Evolutionary conservation across 2,888 invertebrate genomes (phyloP).

Genomic region (Drymonia ruficornis): DNA sequence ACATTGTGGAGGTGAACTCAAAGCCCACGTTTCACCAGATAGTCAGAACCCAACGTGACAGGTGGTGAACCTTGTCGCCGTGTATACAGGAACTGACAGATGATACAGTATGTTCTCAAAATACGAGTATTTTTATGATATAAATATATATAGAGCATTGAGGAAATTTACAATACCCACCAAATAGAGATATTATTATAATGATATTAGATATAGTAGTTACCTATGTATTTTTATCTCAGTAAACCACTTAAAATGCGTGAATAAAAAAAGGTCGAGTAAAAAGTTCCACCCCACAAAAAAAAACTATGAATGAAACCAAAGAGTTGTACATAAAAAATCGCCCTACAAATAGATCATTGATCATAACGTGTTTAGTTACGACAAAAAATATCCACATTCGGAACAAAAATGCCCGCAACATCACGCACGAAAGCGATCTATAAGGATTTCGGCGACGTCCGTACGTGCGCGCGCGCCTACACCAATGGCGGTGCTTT

Average conservation of each 20-base stretch:
- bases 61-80: no score
- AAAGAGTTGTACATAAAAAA: conserved; percentile 4
- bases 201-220: no score
- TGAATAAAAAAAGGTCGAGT: neutral
- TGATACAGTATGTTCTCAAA: no score
- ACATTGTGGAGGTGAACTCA: no score
- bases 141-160: neutral
- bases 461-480: conserved; percentile 64
- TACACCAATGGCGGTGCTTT: conserved; percentile 56
- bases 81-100: no score
- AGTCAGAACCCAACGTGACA: no score
- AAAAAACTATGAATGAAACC: conserved; percentile 3
- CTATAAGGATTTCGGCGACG: conserved; percentile 72
- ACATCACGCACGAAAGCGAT: conserved; percentile 81
- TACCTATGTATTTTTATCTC: neutral
- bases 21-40: no score
- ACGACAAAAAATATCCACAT: conserved; percentile 35
- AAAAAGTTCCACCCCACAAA: neutral
- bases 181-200: no score
- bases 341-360: conserved; percentile 49
- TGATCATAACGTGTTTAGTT: conserved; percentile 49
- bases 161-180: neutral
- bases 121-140: no score
- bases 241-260: neutral
- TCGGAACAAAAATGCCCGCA: conserved; percentile 37